Percentiles rank a stretch among this genome's conserved stretches.
Evolutionary conservation across 1,140 invertebrate species (phyloP).

Genomic region (Varroa destructor): DNA sequence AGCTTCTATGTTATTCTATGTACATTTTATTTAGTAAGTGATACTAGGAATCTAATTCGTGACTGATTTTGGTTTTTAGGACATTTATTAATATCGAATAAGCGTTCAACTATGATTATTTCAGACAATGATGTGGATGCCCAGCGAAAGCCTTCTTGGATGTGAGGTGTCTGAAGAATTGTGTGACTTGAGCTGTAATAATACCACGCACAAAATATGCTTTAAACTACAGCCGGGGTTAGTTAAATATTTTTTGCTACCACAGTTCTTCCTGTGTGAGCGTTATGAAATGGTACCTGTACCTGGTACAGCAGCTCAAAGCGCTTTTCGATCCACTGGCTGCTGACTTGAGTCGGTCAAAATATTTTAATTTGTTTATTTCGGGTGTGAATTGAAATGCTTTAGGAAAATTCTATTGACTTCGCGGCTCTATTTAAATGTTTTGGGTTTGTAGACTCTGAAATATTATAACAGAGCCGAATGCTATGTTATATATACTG

Average conservation of each 20-base stretch:
- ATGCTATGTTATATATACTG: background rate
- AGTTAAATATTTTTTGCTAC: background rate
- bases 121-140: constrained; percentile 24
- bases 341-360: background rate
- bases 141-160: background rate
- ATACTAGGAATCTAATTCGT: no score
- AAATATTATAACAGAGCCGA: background rate
- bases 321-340: background rate
- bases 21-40: no score
- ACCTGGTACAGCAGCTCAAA: background rate
- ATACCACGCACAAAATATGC: background rate
- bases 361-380: background rate
- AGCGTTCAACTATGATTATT: background rate
- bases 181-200: background rate
- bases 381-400: background rate
- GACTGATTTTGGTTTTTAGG: no score
- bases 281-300: background rate
- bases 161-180: background rate
- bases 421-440: background rate
- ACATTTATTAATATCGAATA: no score
- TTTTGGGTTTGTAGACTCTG: background rate
- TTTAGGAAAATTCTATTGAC: background rate
- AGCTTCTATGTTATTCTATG: no score
- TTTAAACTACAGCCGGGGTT: background rate
- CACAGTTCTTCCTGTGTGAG: background rate